Evolutionary conservation across 2,888 invertebrate species (phyloP).

Genomic region (Diaperis boleti): DNA sequence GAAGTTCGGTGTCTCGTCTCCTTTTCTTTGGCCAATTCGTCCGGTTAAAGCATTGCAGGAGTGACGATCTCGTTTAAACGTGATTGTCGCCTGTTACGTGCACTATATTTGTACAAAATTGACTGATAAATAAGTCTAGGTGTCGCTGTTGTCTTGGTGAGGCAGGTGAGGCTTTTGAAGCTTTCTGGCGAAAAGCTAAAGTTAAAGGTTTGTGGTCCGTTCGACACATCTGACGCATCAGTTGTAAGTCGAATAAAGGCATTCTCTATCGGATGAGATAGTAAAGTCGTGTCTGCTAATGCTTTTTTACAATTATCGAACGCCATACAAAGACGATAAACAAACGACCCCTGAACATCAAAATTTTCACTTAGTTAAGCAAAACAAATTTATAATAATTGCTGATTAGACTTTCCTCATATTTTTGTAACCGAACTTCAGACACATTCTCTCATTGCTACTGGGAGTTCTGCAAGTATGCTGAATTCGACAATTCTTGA

Average conservation of each 20-base stretch:
- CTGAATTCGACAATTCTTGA: too few relatives aligned
- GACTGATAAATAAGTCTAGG: conserved; percentile 57
- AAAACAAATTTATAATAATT: too few relatives aligned
- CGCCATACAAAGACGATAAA: too few relatives aligned
- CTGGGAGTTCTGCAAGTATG: too few relatives aligned
- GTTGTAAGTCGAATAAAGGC: neutral
- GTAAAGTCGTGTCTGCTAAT: too few relatives aligned
- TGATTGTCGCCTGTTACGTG: conserved; percentile 55
- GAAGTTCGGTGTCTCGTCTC: conserved; percentile 55
- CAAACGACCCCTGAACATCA: too few relatives aligned
- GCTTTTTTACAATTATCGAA: too few relatives aligned
- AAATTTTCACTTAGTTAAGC: too few relatives aligned
- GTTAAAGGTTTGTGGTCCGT: neutral
- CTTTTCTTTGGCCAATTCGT: conserved; percentile 37
- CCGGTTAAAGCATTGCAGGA: conserved; percentile 39
- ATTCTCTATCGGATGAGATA: too few relatives aligned
- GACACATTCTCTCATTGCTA: too few relatives aligned
- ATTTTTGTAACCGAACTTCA: too few relatives aligned
- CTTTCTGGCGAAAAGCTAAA: neutral
- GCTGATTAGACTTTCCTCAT: too few relatives aligned
- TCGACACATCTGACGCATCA: neutral
- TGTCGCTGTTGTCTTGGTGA: conserved; percentile 59
- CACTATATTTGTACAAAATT: conserved; percentile 58
- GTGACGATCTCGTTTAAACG: conserved; percentile 34
- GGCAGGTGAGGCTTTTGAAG: conserved; percentile 50